Base-by-base conservation (phyloP, 2,888 invertebrate species). In the Brenthis daphne region DNA sequence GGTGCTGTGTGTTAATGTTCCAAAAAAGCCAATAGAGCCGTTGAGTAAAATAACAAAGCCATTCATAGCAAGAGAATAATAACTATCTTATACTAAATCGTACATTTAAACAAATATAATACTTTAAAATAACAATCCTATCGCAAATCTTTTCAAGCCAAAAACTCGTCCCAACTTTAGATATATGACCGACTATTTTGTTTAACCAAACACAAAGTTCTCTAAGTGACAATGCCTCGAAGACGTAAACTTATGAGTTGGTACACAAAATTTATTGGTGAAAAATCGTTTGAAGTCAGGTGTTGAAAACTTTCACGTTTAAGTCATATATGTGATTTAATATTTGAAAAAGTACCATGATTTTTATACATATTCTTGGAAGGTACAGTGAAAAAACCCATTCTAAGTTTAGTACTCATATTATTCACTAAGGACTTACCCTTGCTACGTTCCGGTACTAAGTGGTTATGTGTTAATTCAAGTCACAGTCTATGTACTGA, bases 171-270 rank as follows among this genome's bases (percentile, higher is more conserved):
- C 66, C 68, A 50, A 53, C 48, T 43, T 57, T 55, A 67, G 71
- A 73, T 73, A 73, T 74, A 71, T 71, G 64, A 54, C 60, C 67
- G 68, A 60, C 58, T 69, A 64, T 75, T 73, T 71, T 70, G 73
- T 69, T 68, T 73, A 72, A 74, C 69, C 53, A 67, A 72, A 66
- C 74, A 70, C 69, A 37, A 71, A 72, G 66, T 70, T 73, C 71
- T 47, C 69, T 58, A 69, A 70, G 69, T 72, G 72, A 71, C 74
- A 73, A 73, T 73, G 60, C 67, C 65, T 57, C 33, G 43, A 54
- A 66, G 50, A 53, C 56, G 63, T 12, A 50, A 64, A 68, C 61
- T 63, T 63, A 64, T 56, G 50, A 67, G 33, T 61, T 61, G 16
- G 54, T 13, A 43, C n/a, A 64, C 57, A 48, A 56, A 68, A 68